A percentile compares a stretch with the other conserved stretches of the same genome.
Conservation (phyloP, 2,113 vertebrate genomes). For the Phasianus colchicus region DNA sequence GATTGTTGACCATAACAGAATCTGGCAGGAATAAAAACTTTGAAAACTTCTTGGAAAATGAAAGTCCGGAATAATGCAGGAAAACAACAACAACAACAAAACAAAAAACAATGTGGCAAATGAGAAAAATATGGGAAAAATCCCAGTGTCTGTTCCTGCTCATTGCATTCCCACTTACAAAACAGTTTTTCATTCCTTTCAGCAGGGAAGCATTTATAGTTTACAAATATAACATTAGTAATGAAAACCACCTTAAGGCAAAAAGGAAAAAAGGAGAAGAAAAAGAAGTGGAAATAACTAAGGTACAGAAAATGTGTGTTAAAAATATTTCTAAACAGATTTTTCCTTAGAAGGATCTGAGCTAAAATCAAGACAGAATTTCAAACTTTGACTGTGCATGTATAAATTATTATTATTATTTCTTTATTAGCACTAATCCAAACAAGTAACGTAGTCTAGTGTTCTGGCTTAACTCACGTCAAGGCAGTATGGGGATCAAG, state of each 20-base stretch:
- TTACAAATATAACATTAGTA: background rate
- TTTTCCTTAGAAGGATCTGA: background rate
- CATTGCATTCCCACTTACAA: constrained; percentile 11
- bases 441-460: background rate
- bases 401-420: background rate
- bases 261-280: background rate
- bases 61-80: background rate
- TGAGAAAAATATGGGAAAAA: constrained; percentile 50
- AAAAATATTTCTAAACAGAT: background rate
- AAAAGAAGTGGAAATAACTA: background rate
- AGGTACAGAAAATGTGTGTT: background rate
- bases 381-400: background rate
- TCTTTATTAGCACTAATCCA: background rate
- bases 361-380: background rate
- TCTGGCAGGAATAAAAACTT: constrained; percentile 3
- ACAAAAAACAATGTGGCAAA: constrained; percentile 35
- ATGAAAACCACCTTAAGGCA: constrained; percentile 14
- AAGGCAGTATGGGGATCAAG: background rate
- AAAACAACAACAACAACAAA: constrained; percentile 31
- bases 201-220: constrained; percentile 29
- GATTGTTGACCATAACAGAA: constrained; percentile 18
- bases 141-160: constrained; percentile 1
- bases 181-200: constrained; percentile 45
- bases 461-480: background rate
- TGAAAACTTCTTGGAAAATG: constrained; percentile 40